Base-by-base conservation (phyloP, 1,140 invertebrate genomes). In the Pseudomyrmex dendroicus region DNA sequence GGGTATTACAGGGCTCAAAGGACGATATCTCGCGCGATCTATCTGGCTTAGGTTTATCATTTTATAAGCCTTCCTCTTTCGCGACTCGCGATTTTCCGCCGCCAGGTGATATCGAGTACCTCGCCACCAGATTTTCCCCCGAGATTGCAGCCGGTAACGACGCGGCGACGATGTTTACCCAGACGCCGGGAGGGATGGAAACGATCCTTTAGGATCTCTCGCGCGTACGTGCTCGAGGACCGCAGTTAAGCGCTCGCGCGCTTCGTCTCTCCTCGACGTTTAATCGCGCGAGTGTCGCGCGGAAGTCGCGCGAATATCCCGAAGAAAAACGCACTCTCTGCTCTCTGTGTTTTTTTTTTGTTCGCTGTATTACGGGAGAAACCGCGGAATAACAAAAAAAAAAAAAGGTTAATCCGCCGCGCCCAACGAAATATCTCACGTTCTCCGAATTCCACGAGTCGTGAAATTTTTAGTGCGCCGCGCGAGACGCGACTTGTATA, bases 131-230 rank as follows among this genome's bases (percentile, higher is more conserved):
- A 89, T 89, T 89, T 89, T 89, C 83, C 59, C 63, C 80, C 82
- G 88, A 89, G 89, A 91, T 91, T 91, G 90, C 73, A 82, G 63
- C 78, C 35, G 63, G 85, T 89, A 90, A 89, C 84, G 86, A 86
- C 73, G 80, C 64, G 76, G 83, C 84, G 83, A 86, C 78, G 82
- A 88, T 91, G 90, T 91, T 91, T 91, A 90, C 90, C 87, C 85
- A 91, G 90, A 90, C 87, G 62, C 64, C 68, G 82, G 17, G 7
- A 35, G 7, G 56, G 84, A 54, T 61, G 73, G 57, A 85, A 82
- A 73, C 74, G 87, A 88, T 88, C 84, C 78, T 62, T n/a, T 25
- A 72, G 84, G 52, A 86, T 84, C 35, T 35, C 35, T 72, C 73
- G 56, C 68, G 73, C 84, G 66, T 73, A 84, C 84, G 74, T 80